Conservation (phyloP, 92 coral and sea anemone species). For the Anthopleura xanthogrammica region DNA sequence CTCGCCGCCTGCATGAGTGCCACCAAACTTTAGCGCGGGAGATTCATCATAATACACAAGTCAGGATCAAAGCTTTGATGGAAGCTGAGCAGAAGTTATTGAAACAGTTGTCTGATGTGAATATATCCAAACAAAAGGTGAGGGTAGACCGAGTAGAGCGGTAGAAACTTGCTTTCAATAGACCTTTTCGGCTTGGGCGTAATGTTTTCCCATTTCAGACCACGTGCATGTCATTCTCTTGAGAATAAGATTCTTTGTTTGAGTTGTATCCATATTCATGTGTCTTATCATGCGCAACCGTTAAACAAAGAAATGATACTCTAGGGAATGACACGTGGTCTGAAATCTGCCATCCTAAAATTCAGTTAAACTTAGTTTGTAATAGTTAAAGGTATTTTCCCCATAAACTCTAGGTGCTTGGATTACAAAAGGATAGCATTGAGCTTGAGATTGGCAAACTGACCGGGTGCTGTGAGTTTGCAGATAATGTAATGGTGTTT, state of each 20-base stretch:
- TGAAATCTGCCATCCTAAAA: too few relatives aligned
- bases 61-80: constrained; percentile 68
- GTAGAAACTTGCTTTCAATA: neutral
- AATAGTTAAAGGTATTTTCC: too few relatives aligned
- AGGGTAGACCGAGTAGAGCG: neutral
- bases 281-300: too few relatives aligned
- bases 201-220: too few relatives aligned
- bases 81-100: constrained; percentile 77
- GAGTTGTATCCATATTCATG: too few relatives aligned
- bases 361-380: too few relatives aligned
- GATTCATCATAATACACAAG: constrained; percentile 75
- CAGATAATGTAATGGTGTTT: constrained; percentile 88
- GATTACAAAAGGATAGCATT: constrained; percentile 91
- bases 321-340: too few relatives aligned
- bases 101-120: constrained; percentile 71
- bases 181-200: too few relatives aligned
- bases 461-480: constrained; percentile 94
- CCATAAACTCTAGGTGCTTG: constrained; percentile 41
- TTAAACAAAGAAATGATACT: too few relatives aligned
- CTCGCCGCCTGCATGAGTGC: constrained; percentile 85
- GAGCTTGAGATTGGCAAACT: constrained; percentile 95
- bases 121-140: constrained; percentile 85
- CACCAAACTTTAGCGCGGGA: constrained; percentile 81
- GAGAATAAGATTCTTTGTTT: too few relatives aligned
- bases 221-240: too few relatives aligned